Base-by-base conservation (phyloP, 2,797 vertebrate species). In the Silurus aristotelis region DNA sequence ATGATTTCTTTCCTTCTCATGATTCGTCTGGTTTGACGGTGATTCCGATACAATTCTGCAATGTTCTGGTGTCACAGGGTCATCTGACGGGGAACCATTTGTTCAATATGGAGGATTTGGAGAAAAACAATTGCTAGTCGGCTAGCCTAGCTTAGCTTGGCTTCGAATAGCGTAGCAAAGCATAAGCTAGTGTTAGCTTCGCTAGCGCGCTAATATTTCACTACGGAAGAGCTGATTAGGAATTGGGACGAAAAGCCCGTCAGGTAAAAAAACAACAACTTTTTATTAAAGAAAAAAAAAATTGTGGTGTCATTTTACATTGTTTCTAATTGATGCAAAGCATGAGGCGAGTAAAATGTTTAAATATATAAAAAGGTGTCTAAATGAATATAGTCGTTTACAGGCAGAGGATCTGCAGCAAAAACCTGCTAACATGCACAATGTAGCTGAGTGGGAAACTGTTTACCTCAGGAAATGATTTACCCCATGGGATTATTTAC, bases 41-140 rank as follows among this genome's bases (percentile, higher is more conserved):
- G 77, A 15, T 2, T 64, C 7, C 15, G 17, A 31, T 15, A n/a
- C 6, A 0, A 14, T 61, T 78, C 20, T n/a, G 20, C 38, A 19
- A 1, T 15, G 76, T 8, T 79, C 17, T 46, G 73, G 8, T 67
- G 70, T 43, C 2, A 15, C 27, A 58, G 38, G 63, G 20, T 25
- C 31, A 56, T 25, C 12, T 64, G 19, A 9, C 19, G 48, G 43
- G 48, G 43, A 31, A n/a, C 3, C 25, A 31, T 20, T 66, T 25
- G 52, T 55, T 81, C 55, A 85, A 78, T 19, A 82, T 61, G 77
- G 48, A 84, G 80, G 88, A 88, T 89, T 52, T 75, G 66, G 68
- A 86, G 88, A 80, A 86, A 90, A 90, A 92, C 90, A 89, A 92
- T 91, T 91, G 81, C 84, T 84, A 89, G 87, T 87, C 83, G 85